Conservation (phyloP, 37 sponge, comb jelly and placozoan genomes). For the Beroe ovata region DNA sequence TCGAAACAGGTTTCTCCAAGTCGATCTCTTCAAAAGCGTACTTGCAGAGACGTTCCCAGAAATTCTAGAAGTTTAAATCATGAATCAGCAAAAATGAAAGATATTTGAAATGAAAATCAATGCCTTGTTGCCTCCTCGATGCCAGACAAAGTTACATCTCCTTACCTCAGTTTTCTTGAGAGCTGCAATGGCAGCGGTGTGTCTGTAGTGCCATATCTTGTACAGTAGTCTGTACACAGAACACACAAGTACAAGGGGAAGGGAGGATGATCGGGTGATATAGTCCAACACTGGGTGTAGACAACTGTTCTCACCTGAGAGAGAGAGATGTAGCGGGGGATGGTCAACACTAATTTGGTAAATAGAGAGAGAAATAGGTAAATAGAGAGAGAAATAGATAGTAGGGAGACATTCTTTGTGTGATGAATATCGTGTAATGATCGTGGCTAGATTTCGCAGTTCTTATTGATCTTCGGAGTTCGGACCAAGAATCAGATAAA, state of each 20-base stretch:
- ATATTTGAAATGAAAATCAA: too few species aligned
- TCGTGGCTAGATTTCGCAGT: too few species aligned
- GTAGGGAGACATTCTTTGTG: too few species aligned
- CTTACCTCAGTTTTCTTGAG: slow-evolving; percentile 61
- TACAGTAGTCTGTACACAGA: slow-evolving; percentile 51
- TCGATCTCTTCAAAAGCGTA: slow-evolving; percentile 60
- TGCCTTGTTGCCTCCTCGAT: too few species aligned
- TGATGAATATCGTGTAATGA: too few species aligned
- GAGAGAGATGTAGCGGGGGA: too few species aligned
- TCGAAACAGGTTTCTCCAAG: slow-evolving; percentile 50
- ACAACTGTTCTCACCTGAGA: slow-evolving; percentile 66
- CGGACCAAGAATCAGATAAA: too few species aligned
- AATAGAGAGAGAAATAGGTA: too few species aligned
- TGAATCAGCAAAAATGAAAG: background rate
- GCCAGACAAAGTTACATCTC: too few species aligned
- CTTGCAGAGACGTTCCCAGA: slow-evolving; percentile 39
- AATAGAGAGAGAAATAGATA: too few species aligned
- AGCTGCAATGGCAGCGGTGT: slow-evolving; percentile 62
- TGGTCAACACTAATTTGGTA: too few species aligned
- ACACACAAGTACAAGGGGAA: slow-evolving; percentile 30
- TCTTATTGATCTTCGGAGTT: too few species aligned
- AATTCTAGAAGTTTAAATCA: slow-evolving; percentile 37
- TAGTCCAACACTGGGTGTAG: slow-evolving; percentile 64
- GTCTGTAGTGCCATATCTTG: slow-evolving; percentile 65
- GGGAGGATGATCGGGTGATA: slow-evolving; percentile 17